Base-by-base conservation (phyloP, 2,113 vertebrate species). In the Platysteira castanea region DNA sequence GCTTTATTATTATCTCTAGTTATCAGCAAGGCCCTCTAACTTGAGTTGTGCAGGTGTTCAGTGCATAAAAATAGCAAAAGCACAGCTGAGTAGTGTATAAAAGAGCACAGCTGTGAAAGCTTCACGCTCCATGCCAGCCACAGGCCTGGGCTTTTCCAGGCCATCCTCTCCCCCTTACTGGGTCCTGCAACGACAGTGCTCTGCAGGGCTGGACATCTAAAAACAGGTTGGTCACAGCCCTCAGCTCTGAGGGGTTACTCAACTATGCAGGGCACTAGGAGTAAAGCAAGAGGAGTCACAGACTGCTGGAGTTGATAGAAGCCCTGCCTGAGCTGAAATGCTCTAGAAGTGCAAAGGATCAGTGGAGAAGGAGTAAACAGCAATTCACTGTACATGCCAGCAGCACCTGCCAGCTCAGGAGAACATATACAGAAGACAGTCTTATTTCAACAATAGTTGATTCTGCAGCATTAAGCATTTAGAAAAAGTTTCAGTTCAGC, bases 111-210 rank as follows among this genome's bases (percentile, higher is more conserved):
- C 8, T 78, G 15, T 0, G 3, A 85, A 53, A 92, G 35, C 27
- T 80, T 73, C 22, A 8, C 13, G 14, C 35, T 71, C 54, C 1
- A 0, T 84, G 70, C 35, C 76, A 88, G 23, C 37, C 30, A 28
- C 1, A 2, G 7, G 7, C 27, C 10, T 78, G 33, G 37, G 17
- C 4, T 85, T 91, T 93, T 84, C 56, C 57, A 85, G 46, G 26
- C 24, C 10, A 12, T n/a, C 12, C 6, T 76, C 20, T 76, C 9
- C 11, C 28, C 11, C 4, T 5, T 0, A 0, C 0, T 3, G 9
- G 9, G 15, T 79, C 20, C 54, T 24, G 5, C 46, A 78, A 67
- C 39, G 46, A 46, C 33, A 46, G 5, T 7, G 10, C 7, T 84
- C 19, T 60, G 10, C 23, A 11, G 35, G 57, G 30, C 35, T 91